Percentiles rank a stretch among this genome's conserved stretches.
Evolutionary conservation across 2,888 invertebrate species (phyloP).

Genomic region (Mellilla xanthometata): DNA sequence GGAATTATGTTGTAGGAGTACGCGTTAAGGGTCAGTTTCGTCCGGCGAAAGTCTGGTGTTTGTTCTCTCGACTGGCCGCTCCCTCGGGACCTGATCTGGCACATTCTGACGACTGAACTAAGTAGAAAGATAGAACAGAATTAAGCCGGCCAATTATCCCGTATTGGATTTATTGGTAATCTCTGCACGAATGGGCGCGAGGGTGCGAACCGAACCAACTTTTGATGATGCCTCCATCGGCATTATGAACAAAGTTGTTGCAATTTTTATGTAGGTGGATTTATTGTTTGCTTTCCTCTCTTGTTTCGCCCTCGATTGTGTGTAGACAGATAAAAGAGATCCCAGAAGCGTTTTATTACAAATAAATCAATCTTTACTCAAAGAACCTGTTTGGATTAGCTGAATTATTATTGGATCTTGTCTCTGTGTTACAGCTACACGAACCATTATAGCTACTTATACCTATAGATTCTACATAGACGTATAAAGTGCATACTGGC

Average conservation of each 20-base stretch:
- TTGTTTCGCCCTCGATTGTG: constrained; percentile 72
- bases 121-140: constrained; percentile 83
- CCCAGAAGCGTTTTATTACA: constrained; percentile 64
- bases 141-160: constrained; percentile 83
- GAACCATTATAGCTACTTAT: no score
- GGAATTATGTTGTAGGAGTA: constrained; percentile 55
- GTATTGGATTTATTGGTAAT: constrained; percentile 84
- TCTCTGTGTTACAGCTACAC: no score
- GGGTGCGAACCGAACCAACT: constrained; percentile 81
- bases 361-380: constrained; percentile 68
- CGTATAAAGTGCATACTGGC: no score
- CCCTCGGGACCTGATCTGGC: constrained; percentile 80
- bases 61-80: constrained; percentile 72
- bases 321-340: constrained; percentile 70
- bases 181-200: constrained; percentile 82
- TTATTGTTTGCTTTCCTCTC: constrained; percentile 73
- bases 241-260: constrained; percentile 81
- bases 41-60: constrained; percentile 58
- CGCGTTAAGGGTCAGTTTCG: constrained; percentile 58
- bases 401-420: constrained; percentile 7
- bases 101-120: constrained; percentile 83
- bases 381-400: constrained; percentile 51
- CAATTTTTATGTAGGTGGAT: constrained; percentile 80
- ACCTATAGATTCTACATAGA: no score
- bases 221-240: constrained; percentile 80